Evolutionary conservation across 2,888 invertebrate species (phyloP).

Genomic region (Perizoma affinitatum): DNA sequence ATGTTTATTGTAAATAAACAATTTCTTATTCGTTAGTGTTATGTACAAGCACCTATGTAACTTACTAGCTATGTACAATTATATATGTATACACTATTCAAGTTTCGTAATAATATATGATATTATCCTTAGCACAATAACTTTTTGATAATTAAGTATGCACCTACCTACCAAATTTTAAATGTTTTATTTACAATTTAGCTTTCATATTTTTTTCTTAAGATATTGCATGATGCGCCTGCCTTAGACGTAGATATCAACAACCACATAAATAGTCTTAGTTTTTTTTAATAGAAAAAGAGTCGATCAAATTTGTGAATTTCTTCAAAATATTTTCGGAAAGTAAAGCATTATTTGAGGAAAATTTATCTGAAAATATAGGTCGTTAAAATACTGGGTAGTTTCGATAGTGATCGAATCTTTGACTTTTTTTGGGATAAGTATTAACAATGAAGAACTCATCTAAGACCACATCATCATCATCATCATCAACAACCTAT

Average conservation of each 20-base stretch:
- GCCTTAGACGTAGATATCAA: slow-evolving; percentile 29
- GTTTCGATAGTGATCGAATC: too few species aligned
- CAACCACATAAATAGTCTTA: too few species aligned
- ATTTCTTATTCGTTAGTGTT: slow-evolving; percentile 48
- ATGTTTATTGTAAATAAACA: slow-evolving; percentile 62
- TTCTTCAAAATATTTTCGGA: neutral
- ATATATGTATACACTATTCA: slow-evolving; percentile 19
- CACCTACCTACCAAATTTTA: slow-evolving; percentile 7
- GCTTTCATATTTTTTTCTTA: slow-evolving; percentile 23
- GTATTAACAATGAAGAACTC: too few species aligned
- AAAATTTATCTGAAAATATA: too few species aligned
- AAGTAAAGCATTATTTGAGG: too few species aligned
- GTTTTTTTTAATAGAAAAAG: too few species aligned
- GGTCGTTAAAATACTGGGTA: too few species aligned
- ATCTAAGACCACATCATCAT: too few species aligned
- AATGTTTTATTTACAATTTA: slow-evolving; percentile 32
- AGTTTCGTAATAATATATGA: slow-evolving; percentile 5
- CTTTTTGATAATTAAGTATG: neutral
- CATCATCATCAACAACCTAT: too few species aligned
- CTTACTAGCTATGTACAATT: slow-evolving; percentile 41
- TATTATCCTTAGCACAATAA: neutral
- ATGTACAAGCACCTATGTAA: slow-evolving; percentile 59
- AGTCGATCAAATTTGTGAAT: slow-evolving; percentile 8
- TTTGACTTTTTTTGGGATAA: too few species aligned
- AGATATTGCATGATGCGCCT: slow-evolving; percentile 48